Evolutionary conservation across 2,797 vertebrate genomes (phyloP).

Genomic region (Erethizon dorsatum): DNA sequence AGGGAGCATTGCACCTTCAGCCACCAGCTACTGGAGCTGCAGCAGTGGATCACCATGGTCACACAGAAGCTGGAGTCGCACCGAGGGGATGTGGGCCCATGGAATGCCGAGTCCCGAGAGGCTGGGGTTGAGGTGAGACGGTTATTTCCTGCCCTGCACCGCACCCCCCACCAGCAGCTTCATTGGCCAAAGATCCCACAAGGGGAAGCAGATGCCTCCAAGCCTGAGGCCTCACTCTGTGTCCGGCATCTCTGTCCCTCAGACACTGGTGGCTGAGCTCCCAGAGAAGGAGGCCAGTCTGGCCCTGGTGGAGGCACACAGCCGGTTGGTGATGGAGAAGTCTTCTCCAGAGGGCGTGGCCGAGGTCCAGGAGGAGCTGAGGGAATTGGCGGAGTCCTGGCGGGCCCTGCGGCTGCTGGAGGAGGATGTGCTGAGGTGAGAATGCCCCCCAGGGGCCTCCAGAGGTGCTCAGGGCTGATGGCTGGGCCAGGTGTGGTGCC

Average conservation of each 20-base stretch:
- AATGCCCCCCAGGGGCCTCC: too few species aligned
- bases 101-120: slow-evolving; percentile 87
- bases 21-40: slow-evolving; percentile 91
- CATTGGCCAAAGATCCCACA: rapidly evolving
- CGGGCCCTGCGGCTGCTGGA: slow-evolving; percentile 87
- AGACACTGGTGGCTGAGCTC: slow-evolving; percentile 93
- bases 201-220: background rate
- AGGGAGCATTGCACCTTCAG: slow-evolving; percentile 92
- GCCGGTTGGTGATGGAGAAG: slow-evolving; percentile 90
- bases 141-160: background rate
- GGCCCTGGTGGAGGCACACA: slow-evolving; percentile 91
- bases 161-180: background rate
- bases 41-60: slow-evolving; percentile 93
- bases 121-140: slow-evolving; percentile 92
- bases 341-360: slow-evolving; percentile 93
- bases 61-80: slow-evolving; percentile 91
- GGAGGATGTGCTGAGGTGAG: slow-evolving; percentile 85
- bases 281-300: slow-evolving; percentile 95
- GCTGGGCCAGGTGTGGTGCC: rapidly evolving
- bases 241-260: slow-evolving; percentile 27
- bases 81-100: slow-evolving; percentile 81
- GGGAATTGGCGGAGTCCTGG: slow-evolving; percentile 91
- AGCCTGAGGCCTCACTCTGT: background rate
- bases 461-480: rapidly evolving
- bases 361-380: slow-evolving; percentile 91